These are phyloP conservation scores for Thumatha senex DNA, from an alignment of 2,888 invertebrate genomes.

Conservation along the genomic window DNA sequence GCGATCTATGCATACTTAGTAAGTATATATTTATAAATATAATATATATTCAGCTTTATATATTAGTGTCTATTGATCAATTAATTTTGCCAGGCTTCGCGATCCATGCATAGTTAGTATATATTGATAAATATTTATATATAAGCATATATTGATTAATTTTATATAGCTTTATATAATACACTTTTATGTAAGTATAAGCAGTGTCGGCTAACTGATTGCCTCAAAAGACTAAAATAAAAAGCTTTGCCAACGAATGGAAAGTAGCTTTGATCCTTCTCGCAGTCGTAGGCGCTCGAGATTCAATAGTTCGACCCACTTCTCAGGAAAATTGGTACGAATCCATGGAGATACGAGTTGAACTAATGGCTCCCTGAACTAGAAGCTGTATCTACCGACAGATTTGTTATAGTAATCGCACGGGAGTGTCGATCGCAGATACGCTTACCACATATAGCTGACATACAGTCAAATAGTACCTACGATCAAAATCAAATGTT, in stretches of 20 bases:
- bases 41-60: no score
- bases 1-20: no score
- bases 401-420: slow-evolving; percentile 64
- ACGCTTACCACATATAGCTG: slow-evolving; percentile 23
- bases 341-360: slow-evolving; percentile 27
- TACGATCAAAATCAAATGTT: no score
- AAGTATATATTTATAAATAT: no score
- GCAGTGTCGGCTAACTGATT: no score
- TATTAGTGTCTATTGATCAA: no score
- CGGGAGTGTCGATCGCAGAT: slow-evolving; percentile 54
- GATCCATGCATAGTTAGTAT: no score
- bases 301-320: slow-evolving; percentile 13
- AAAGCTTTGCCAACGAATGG: neutral
- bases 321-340: slow-evolving; percentile 22
- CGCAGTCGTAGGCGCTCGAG: slow-evolving; percentile 8
- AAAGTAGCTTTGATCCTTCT: slow-evolving; percentile 11
- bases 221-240: neutral
- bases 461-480: slow-evolving; percentile 31
- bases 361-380: slow-evolving; percentile 31
- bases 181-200: no score
- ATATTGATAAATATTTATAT: no score
- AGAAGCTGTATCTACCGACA: slow-evolving; percentile 36
- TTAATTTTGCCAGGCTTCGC: no score
- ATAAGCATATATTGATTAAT: no score
- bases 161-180: no score